Base-by-base conservation (phyloP, 2,888 invertebrate genomes). In the Epiblema foenella region DNA sequence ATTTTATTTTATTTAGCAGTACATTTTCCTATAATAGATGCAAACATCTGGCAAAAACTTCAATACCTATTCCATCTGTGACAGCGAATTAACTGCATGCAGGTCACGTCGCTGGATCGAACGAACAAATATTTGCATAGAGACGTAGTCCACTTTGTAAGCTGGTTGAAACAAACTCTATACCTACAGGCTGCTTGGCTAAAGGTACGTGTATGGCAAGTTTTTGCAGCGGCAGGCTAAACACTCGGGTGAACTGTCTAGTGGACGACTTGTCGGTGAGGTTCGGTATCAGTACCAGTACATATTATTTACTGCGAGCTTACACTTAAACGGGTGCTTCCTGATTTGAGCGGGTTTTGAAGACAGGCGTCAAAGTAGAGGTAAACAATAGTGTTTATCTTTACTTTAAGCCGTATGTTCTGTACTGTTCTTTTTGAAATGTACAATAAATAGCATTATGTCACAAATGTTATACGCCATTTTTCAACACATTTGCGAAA, bases 81-180 rank as follows among this genome's bases (percentile, higher is more conserved):
- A 46, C 54, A 29, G 51, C 66, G 62, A 71, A 71, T 71, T 67
- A 67, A 71, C 37, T 62, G 56, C 39, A 71, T 57, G 71, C 71
- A 33, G 62, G 67, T 56, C 62, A 67, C 71, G 71, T 56, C 17
- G 33, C 42, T 11, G 67, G 65, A 67, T 71, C 57, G 66, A 71
- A 57, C 66, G 56, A 54, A 60, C 60, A 60, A 71, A 71, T 71
- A 71, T 71, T 71, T 71, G 56, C 66, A 71, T 67, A 62, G 71
- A 67, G 67, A 67, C 71, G 67, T 67, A 62, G 56, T 29, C 66
- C 56, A 56, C 66, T 71, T 24, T 66, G 71, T 62, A 67, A 67
- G 54, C 49, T 49, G 46, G 24, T 46, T 51, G 65, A 65, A 69
- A 65, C 69, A 59, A 54, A 58, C 46, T 51, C 51, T 18, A 20